phyloP scores from a whole-genome alignment of 64 coral and sea anemone species.

The Stichodactyla helianthus region DNA sequence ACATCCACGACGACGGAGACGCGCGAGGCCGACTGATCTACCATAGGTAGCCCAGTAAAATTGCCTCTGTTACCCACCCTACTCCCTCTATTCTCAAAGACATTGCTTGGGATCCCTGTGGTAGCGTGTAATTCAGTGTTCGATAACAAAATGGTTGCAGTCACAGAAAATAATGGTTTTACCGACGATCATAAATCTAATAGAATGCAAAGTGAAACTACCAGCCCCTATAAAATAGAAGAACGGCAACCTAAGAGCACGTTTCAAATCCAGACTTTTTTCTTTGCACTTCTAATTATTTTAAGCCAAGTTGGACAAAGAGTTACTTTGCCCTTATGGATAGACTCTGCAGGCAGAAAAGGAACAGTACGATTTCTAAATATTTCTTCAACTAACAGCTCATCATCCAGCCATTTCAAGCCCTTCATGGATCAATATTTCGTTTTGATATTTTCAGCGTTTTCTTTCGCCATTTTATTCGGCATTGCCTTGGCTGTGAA shows the following conservation, averaged over 20 bases:
- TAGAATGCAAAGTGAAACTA: neutral
- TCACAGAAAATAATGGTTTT: neutral
- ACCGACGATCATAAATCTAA: neutral
- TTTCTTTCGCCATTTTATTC: conserved; percentile 38
- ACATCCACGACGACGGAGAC: too few species aligned
- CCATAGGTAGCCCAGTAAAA: too few species aligned
- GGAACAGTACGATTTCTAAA: neutral
- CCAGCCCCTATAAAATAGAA: neutral
- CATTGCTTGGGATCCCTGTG: too few species aligned
- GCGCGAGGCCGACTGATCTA: too few species aligned
- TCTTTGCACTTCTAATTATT: neutral
- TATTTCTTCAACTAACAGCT: neutral
- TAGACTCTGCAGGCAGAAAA: neutral
- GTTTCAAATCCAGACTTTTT: neutral
- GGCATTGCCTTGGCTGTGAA: conserved; percentile 33
- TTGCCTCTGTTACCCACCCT: too few species aligned
- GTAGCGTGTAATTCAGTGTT: too few species aligned
- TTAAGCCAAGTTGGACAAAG: conserved; percentile 19
- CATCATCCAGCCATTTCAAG: neutral
- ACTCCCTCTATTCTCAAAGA: too few species aligned
- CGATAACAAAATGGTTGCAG: conserved; percentile 4
- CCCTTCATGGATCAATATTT: conserved; percentile 48
- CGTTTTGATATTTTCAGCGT: conserved; percentile 23
- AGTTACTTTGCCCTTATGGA: conserved; percentile 24
- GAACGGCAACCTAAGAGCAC: neutral